Conservation (phyloP, 2,113 vertebrate species). For the Meles meles region DNA sequence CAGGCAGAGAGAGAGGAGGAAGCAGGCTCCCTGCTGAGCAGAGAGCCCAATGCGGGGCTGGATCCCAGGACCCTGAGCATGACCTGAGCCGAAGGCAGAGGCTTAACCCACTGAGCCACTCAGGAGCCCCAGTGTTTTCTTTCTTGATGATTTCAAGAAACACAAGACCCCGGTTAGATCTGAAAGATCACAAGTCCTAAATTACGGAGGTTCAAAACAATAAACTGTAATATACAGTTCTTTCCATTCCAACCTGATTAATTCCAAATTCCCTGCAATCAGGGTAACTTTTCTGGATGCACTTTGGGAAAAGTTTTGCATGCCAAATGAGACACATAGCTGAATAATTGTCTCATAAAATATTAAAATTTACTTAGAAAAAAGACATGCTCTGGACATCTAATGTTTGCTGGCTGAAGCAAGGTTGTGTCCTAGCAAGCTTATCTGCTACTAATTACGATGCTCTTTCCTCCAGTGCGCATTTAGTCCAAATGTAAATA, state of each 20-base stretch:
- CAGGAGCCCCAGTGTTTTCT: slow-evolving; percentile 54
- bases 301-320: slow-evolving; percentile 34
- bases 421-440: slow-evolving; percentile 36
- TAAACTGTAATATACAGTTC: slow-evolving; percentile 25
- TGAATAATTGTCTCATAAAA: slow-evolving; percentile 45
- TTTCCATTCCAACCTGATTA: slow-evolving; percentile 34
- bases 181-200: slow-evolving; percentile 44
- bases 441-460: slow-evolving; percentile 22
- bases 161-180: not conserved
- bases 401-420: slow-evolving; percentile 32
- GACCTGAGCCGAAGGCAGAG: too few relatives aligned
- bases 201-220: slow-evolving; percentile 49
- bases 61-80: too few relatives aligned
- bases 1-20: too few relatives aligned
- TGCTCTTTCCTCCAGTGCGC: slow-evolving; percentile 3
- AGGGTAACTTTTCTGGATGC: slow-evolving; percentile 44
- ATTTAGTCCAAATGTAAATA: slow-evolving; percentile 59
- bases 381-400: slow-evolving; percentile 15
- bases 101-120: too few relatives aligned
- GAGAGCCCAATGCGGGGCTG: too few relatives aligned
- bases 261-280: slow-evolving; percentile 37
- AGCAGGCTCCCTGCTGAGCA: too few relatives aligned
- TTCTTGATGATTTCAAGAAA: slow-evolving; percentile 30
- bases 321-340: slow-evolving; percentile 45
- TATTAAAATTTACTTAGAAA: slow-evolving; percentile 49